A percentile compares a stretch with the other conserved stretches of the same genome.
Evolutionary conservation across 1,140 invertebrate genomes (phyloP).

Genomic region (Cydia splendana): DNA sequence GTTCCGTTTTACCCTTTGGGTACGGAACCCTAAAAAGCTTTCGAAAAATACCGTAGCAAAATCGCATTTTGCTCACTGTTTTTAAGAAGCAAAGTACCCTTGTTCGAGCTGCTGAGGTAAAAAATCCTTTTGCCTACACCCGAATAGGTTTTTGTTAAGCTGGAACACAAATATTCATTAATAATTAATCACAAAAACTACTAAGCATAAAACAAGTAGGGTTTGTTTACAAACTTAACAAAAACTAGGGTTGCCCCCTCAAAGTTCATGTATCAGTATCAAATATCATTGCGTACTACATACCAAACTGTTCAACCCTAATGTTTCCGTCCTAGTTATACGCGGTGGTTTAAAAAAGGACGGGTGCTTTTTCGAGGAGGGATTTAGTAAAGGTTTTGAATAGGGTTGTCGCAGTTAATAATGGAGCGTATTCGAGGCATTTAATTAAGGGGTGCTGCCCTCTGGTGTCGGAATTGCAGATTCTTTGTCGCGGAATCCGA

Average conservation of each 20-base stretch:
- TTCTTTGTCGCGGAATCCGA: conserved; percentile 31
- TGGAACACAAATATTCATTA: neutral
- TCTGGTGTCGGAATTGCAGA: conserved; percentile 25
- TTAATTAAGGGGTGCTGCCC: conserved; percentile 31
- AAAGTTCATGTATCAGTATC: conserved; percentile 10
- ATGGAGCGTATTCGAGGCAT: conserved; percentile 28
- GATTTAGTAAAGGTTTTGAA: neutral
- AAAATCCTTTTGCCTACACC: neutral
- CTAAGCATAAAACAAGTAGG: neutral
- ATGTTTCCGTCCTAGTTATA: neutral
- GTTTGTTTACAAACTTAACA: conserved; percentile 4
- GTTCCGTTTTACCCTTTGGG: too few relatives aligned
- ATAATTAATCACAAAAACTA: conserved; percentile 8
- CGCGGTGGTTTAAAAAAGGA: neutral
- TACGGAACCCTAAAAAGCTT: too few relatives aligned
- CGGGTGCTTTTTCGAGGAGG: neutral
- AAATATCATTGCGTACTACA: neutral
- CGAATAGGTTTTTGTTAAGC: neutral
- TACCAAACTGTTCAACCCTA: conserved; percentile 10
- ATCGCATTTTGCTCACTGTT: too few relatives aligned
- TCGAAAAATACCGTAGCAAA: too few relatives aligned
- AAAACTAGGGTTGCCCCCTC: conserved; percentile 13
- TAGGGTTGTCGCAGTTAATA: conserved; percentile 31
- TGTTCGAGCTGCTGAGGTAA: too few relatives aligned
- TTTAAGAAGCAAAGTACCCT: too few relatives aligned